Percentiles rank a stretch among this genome's conserved stretches.
Evolutionary conservation across 2,113 vertebrate genomes (phyloP).

Genomic region (Etheostoma spectabile): DNA sequence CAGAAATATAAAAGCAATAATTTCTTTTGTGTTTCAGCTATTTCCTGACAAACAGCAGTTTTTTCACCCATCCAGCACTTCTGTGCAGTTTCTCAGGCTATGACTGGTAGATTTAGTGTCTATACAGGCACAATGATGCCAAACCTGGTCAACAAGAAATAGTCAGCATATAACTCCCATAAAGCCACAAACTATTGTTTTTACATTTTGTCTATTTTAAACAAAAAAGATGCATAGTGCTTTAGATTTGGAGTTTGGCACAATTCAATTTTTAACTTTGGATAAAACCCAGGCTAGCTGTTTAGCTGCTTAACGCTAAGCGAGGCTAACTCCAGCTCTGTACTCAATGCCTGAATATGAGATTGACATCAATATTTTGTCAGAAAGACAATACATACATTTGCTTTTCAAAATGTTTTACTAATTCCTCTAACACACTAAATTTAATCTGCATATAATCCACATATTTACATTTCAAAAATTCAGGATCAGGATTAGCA

Average conservation of each 20-base stretch:
- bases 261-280: background rate
- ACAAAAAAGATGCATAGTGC: background rate
- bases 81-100: background rate
- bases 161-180: background rate
- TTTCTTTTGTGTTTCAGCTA: background rate
- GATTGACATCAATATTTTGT: background rate
- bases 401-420: background rate
- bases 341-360: background rate
- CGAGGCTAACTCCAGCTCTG: background rate
- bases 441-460: background rate
- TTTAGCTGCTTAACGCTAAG: background rate
- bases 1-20: background rate
- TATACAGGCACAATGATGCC: background rate
- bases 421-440: background rate
- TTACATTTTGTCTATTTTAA: background rate
- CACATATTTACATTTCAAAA: background rate
- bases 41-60: background rate
- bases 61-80: background rate
- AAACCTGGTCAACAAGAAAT: background rate
- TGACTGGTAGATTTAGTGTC: background rate
- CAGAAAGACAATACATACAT: background rate
- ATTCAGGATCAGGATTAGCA: constrained; percentile 1
- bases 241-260: background rate
- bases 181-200: background rate
- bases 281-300: too few species aligned